These are phyloP conservation scores for Hemistola chrysoprasaria DNA, from an alignment of 2,888 invertebrate species.

Conservation along the genomic window DNA sequence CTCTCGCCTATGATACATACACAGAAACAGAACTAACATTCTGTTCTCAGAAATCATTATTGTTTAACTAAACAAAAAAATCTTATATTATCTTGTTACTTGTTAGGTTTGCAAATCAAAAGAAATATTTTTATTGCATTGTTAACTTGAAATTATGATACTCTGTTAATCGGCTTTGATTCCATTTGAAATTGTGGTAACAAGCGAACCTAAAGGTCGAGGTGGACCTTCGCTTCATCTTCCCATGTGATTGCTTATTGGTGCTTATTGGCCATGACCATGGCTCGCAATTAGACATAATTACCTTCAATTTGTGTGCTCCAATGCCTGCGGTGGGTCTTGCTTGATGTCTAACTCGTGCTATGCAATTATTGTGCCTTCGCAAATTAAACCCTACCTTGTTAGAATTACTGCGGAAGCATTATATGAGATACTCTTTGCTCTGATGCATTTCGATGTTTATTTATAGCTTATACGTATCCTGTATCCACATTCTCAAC, in stretches of 20 bases:
- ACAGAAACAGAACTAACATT: too few species aligned
- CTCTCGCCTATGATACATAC: too few species aligned
- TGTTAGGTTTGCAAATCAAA: background rate
- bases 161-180: too few species aligned
- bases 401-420: constrained; percentile 51
- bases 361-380: constrained; percentile 65
- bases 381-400: constrained; percentile 56
- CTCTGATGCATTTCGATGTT: constrained; percentile 19
- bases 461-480: constrained; percentile 18
- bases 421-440: constrained; percentile 33
- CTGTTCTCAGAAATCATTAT: too few species aligned
- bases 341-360: constrained; percentile 52
- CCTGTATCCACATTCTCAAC: too few species aligned
- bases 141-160: too few species aligned
- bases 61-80: too few species aligned
- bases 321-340: constrained; percentile 68
- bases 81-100: constrained; percentile 10
- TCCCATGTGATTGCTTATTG: constrained; percentile 75
- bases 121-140: too few species aligned
- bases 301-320: constrained; percentile 79
- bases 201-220: constrained; percentile 15
- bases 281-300: constrained; percentile 77
- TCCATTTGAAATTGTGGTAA: too few species aligned
- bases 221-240: constrained; percentile 59
- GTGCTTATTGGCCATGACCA: constrained; percentile 81